phyloP scores from a whole-genome alignment of 2,888 invertebrate genomes.

The Drosophila pseudotalamancana region DNA sequence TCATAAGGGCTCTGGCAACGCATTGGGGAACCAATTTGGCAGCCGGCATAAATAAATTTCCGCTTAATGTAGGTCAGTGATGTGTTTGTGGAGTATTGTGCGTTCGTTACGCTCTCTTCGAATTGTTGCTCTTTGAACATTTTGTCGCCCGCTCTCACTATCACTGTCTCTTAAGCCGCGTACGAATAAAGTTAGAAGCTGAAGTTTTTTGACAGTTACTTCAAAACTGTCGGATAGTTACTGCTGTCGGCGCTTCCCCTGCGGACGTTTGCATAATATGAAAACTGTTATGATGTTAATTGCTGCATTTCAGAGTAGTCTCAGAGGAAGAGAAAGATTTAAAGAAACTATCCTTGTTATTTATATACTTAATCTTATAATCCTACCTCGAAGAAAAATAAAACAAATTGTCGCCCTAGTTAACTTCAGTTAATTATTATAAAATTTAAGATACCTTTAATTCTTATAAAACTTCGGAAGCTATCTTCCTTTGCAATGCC shows the following conservation, averaged over 20 bases:
- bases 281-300: constrained; percentile 40
- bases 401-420: too few species aligned
- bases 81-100: constrained; percentile 41
- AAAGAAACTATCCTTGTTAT: not conserved
- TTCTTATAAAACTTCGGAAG: not conserved
- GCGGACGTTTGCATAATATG: constrained; percentile 47
- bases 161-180: constrained; percentile 47
- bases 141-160: not conserved
- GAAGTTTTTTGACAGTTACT: constrained; percentile 44
- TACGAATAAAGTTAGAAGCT: constrained; percentile 29
- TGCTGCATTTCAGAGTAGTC: constrained; percentile 25
- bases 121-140: constrained; percentile 6
- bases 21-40: constrained; percentile 75
- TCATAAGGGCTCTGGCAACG: constrained; percentile 49
- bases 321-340: not conserved
- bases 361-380: constrained; percentile 1
- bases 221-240: constrained; percentile 22
- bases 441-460: not conserved
- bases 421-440: too few species aligned
- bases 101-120: constrained; percentile 16
- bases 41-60: constrained; percentile 79
- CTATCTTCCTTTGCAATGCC: constrained; percentile 14
- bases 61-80: constrained; percentile 79
- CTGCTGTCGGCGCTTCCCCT: constrained; percentile 16
- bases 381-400: not conserved